Evolutionary conservation across 2,113 vertebrate genomes (phyloP).

Genomic region (Sylvicapra grimmia): DNA sequence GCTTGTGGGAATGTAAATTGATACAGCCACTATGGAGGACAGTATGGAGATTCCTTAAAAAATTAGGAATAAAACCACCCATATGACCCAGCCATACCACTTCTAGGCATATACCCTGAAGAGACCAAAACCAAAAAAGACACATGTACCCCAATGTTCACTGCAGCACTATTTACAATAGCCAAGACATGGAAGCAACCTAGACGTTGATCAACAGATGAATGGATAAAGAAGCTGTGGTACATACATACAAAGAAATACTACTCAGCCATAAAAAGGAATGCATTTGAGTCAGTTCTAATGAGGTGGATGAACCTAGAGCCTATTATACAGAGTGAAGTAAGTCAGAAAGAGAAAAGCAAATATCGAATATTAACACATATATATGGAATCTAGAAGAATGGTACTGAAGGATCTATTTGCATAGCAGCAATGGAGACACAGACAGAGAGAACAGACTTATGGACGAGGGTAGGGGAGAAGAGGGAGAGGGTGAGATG

Average conservation of each 20-base stretch:
- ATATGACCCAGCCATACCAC: background rate
- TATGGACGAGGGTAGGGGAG: background rate
- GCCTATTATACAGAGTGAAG: background rate
- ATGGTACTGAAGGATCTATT: background rate
- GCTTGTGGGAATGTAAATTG: background rate
- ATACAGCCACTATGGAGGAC: background rate
- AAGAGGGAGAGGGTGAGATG: background rate
- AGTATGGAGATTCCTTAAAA: background rate
- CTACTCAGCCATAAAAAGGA: background rate
- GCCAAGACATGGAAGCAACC: background rate
- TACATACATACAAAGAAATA: background rate
- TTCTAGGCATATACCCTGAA: background rate
- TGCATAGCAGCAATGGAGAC: background rate
- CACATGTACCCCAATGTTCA: background rate
- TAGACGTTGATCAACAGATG: background rate
- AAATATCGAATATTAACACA: background rate
- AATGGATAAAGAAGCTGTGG: background rate
- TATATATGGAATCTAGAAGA: background rate
- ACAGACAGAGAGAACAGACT: background rate
- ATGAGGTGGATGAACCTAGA: background rate
- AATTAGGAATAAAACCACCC: background rate
- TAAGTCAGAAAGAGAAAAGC: background rate
- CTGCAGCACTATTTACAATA: background rate
- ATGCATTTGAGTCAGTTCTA: background rate
- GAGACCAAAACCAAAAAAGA: background rate